Percentiles rank a stretch among this genome's conserved stretches.
phyloP scores from a whole-genome alignment of 2,888 invertebrate genomes.

The Epirrita christyi region DNA sequence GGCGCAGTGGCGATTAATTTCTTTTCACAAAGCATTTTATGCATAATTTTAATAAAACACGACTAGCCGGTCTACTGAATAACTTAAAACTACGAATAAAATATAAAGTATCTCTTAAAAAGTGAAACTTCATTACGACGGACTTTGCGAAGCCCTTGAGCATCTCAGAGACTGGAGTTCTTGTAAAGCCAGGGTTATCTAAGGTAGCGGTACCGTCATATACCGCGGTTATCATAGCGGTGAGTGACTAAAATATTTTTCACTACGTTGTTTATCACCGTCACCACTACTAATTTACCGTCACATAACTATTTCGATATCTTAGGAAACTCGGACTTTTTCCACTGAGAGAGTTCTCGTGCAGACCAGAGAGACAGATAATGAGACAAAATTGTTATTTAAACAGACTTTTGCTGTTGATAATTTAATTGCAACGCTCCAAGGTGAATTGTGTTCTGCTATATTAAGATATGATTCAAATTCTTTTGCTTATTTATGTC shows the following conservation, averaged over 20 bases:
- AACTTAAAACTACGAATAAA: slow-evolving; percentile 20
- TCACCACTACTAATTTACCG: no score
- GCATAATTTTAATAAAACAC: slow-evolving; percentile 22
- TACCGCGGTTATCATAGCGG: not conserved
- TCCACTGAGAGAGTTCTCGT: no score
- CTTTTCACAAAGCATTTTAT: slow-evolving; percentile 12
- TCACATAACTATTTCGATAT: no score
- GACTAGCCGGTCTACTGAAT: slow-evolving; percentile 21
- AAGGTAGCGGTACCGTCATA: not conserved
- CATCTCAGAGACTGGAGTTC: slow-evolving; percentile 1
- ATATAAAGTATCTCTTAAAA: slow-evolving; percentile 18
- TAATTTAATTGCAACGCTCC: slow-evolving; percentile 24
- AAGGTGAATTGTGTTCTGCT: slow-evolving; percentile 13
- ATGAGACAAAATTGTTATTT: slow-evolving; percentile 27
- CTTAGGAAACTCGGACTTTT: no score
- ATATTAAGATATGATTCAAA: not conserved
- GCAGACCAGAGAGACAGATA: slow-evolving; percentile 17
- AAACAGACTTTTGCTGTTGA: slow-evolving; percentile 19
- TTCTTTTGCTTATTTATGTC: no score
- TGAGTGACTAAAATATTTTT: no score
- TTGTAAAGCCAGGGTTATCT: not conserved
- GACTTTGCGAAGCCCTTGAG: slow-evolving; percentile 18
- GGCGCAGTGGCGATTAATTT: slow-evolving; percentile 5
- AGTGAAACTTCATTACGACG: slow-evolving; percentile 17
- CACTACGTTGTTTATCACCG: no score